Evolutionary conservation across 2,888 invertebrate genomes (phyloP).

Genomic region (Blastobasis lacticolella): DNA sequence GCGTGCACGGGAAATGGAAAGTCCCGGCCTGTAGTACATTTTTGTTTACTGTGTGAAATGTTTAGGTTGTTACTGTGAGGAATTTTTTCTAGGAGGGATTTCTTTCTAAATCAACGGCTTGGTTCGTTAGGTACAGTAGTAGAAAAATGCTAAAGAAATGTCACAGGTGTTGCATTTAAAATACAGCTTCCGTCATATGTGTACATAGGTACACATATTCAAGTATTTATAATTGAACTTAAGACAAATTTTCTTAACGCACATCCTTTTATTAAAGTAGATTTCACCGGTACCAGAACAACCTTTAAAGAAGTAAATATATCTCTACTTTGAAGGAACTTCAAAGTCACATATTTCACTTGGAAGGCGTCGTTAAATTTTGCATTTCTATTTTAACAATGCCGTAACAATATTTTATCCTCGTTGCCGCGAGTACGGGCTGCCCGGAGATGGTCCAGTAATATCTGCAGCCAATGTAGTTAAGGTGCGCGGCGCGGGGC

Average conservation of each 20-base stretch:
- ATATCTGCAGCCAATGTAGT: constrained; percentile 25
- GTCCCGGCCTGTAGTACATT: constrained; percentile 15
- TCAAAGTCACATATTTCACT: not conserved
- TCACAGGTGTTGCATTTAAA: not conserved
- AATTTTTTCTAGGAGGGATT: too few relatives aligned
- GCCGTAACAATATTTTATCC: constrained; percentile 17
- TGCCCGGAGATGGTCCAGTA: constrained; percentile 4
- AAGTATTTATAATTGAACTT: too few relatives aligned
- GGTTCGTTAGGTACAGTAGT: not conserved
- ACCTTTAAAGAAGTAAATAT: not conserved
- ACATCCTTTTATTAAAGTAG: too few relatives aligned
- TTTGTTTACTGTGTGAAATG: too few relatives aligned
- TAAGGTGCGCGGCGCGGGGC: constrained; percentile 25
- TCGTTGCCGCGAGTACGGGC: constrained; percentile 18
- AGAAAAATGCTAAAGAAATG: not conserved
- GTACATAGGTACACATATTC: not conserved
- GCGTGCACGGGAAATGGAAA: constrained; percentile 26
- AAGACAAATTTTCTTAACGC: too few relatives aligned
- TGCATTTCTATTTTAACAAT: not conserved
- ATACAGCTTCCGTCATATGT: not conserved
- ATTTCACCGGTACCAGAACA: too few relatives aligned
- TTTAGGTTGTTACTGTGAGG: too few relatives aligned
- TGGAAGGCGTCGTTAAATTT: not conserved
- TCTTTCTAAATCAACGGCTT: not conserved
- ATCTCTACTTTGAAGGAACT: not conserved